These are phyloP conservation scores for Scaptomyza caliginosa DNA, from an alignment of 2,888 invertebrate species.

Conservation along the genomic window DNA sequence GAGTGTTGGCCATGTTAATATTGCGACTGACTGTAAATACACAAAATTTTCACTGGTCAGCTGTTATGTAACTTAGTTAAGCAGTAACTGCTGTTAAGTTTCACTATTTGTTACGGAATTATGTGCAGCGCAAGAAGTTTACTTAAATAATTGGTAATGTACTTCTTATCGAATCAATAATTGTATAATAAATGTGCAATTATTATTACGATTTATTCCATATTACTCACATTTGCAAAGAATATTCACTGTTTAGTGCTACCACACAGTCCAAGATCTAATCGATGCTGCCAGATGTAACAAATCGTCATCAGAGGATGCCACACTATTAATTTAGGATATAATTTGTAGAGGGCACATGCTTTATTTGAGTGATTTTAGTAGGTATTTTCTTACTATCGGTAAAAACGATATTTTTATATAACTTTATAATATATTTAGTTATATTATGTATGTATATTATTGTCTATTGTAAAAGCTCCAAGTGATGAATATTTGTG, in stretches of 20 bases:
- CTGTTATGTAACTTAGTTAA: constrained; percentile 64
- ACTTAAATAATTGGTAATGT: background rate
- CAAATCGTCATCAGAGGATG: background rate
- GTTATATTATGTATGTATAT: background rate
- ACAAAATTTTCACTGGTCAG: constrained; percentile 28
- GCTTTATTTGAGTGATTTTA: background rate
- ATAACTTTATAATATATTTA: background rate
- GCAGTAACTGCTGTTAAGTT: background rate
- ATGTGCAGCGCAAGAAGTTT: background rate
- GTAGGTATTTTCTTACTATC: background rate
- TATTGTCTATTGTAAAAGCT: background rate
- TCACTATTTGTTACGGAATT: background rate
- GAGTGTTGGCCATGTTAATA: constrained; percentile 75
- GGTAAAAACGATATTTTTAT: background rate
- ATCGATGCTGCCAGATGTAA: constrained; percentile 14
- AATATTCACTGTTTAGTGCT: constrained; percentile 30
- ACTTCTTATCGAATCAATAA: background rate
- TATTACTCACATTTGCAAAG: constrained; percentile 60
- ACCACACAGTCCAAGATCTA: constrained; percentile 22
- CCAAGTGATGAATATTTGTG: too few species aligned
- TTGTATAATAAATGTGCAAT: background rate
- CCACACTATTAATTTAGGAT: constrained; percentile 4
- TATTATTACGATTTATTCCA: constrained; percentile 3
- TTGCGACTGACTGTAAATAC: constrained; percentile 25
- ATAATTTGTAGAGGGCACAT: background rate